Base-by-base conservation (phyloP, 2,113 vertebrate genomes). In the Sebastes schlegelii region DNA sequence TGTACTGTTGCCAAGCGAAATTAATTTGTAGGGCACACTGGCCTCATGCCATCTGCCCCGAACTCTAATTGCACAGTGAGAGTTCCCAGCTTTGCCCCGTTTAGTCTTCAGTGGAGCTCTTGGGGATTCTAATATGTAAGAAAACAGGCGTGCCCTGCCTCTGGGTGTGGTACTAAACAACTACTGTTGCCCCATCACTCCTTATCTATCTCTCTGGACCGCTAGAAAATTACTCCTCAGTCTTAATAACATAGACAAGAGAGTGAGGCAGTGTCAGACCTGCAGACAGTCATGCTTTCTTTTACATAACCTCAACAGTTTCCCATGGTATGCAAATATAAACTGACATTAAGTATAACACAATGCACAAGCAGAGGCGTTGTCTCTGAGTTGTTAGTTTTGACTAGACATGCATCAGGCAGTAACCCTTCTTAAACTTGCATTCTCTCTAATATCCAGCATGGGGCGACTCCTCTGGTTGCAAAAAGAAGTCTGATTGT, bases 1-100 rank as follows among this genome's bases (percentile, higher is more conserved):
- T 85, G 92, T 82, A 67, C 74, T 7, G 74, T 80, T 89, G 94
- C 94, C 92, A 94, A 93, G 90, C 61, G 82, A 94, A 95, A 95
- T 91, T 68, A 85, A 93, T 95, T 94, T 92, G 79, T 62, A 52
- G 49, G 86, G 76, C 76, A 88, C 79, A 82, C 68, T 90, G 86
- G 89, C 84, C 88, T 69, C 76, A 62, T 66, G 71, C 88, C 84
- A 89, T 89, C 83, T 91, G 87, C 67, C 84, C 67, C 79, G 7
- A 3, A 75, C 81, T 90, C 79, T 90, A 91, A 92, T 85, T 86
- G 85, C 90, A 76, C 85, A 83, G 75, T 74, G 72, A 61, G 79
- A 67, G 61, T 58, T 81, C 65, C 42, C 73, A 62, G 77, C 69
- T 69, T 65, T 69, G 62, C 55, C 74, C 42, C 40, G 1, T 72